A percentile compares a stretch with the other conserved stretches of the same genome.
These are phyloP conservation scores for Tyria jacobaeae DNA, from an alignment of 2,888 invertebrate species.

Conservation along the genomic window DNA sequence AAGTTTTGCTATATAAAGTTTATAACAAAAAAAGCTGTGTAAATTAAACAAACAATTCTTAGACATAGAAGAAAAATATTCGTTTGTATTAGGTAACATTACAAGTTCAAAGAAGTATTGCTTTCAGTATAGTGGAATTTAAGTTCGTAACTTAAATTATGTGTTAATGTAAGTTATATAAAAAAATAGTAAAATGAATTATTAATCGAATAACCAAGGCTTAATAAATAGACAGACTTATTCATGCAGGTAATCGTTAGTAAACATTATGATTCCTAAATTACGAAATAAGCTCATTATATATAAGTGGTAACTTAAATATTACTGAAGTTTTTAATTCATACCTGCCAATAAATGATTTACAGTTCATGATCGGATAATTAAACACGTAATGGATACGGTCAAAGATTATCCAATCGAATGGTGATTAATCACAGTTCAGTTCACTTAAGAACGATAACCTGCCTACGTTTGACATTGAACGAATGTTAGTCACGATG, in stretches of 20 bases:
- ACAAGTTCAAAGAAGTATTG: too few relatives aligned
- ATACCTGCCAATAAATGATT: constrained; percentile 27
- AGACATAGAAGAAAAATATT: too few relatives aligned
- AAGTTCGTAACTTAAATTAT: neutral
- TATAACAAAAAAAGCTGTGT: neutral
- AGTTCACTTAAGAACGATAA: constrained; percentile 34
- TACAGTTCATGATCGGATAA: constrained; percentile 33
- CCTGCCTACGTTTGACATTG: constrained; percentile 46
- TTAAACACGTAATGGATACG: constrained; percentile 30
- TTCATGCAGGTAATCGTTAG: neutral
- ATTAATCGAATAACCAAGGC: neutral
- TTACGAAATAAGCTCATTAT: neutral
- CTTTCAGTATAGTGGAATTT: too few relatives aligned
- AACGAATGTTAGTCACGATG: constrained; percentile 37
- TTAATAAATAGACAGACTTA: neutral
- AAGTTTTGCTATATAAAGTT: neutral
- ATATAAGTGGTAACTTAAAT: neutral
- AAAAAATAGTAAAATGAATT: neutral
- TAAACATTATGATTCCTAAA: neutral
- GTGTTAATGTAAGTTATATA: neutral
- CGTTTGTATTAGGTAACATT: too few relatives aligned
- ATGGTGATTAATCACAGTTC: constrained; percentile 25
- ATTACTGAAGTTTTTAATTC: constrained; percentile 21
- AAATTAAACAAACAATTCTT: neutral
- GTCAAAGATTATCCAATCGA: constrained; percentile 16